Evolutionary conservation across 2,888 invertebrate genomes (phyloP), one percentile per base, ranked within the genome.

Genomic region (Noctuana brunneofusca): DNA sequence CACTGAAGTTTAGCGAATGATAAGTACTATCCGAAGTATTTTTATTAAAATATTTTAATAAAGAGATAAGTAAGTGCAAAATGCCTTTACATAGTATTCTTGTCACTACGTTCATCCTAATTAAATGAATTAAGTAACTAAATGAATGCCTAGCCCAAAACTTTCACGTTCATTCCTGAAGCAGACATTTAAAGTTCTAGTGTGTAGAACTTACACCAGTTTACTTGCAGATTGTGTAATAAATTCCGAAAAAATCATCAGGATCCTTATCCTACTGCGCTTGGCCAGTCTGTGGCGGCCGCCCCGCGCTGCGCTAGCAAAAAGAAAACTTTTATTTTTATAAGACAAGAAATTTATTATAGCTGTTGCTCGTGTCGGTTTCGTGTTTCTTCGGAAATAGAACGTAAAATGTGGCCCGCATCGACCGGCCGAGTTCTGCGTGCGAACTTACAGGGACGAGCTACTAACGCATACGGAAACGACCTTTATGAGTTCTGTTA

Each of bases 321-420:
- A 90, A 89, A 88, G 86, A 89, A 89, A 89, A 89, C 81, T 89
- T 89, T 89, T 89, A 89, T 89, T 89, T 89, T 89, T 90, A 88
- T 89, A 90, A 89, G 88, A 89, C 88, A 86, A 89, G 88, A 88
- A 89, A 90, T 89, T 88, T 89, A 90, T 90, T 88, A 88, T 83
- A 80, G 87, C 84, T 82, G 86, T 86, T 87, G 87, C 84, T 84
- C 80, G 86, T 81, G 87, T 85, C 84, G 83, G 87, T 84, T 87
- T 86, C 85, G 85, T 84, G 85, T 86, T 87, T 83, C 84, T 86
- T 87, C 85, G 84, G 84, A 85, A 87, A 87, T 84, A 84, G 83
- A 86, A 88, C 81, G 83, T 83, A 79, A 83, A 85, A 81, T 77
- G 79, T 79, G 48, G 74, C 75, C 72, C 71, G 76, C 74, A 81